These are phyloP conservation scores for Beris chalybata DNA, from an alignment of 2,888 invertebrate species.

Conservation along the genomic window DNA sequence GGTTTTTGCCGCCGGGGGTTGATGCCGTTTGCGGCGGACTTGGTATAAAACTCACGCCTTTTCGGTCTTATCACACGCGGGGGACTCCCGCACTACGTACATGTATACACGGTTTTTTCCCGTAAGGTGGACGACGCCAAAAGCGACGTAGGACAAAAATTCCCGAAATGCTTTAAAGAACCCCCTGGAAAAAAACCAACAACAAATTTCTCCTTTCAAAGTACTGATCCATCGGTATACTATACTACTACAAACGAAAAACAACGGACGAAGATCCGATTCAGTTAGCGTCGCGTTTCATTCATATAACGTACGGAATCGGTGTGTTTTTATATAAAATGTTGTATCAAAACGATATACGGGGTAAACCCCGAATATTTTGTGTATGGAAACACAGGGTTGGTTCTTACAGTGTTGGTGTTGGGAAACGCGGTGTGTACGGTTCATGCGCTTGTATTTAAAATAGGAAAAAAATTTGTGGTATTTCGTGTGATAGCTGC, in stretches of 20 bases:
- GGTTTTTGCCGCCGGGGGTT: too few species aligned
- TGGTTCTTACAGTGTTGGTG: slow-evolving; percentile 18
- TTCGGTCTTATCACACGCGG: slow-evolving; percentile 8
- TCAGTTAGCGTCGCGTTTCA: neutral
- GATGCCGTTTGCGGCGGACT: too few species aligned
- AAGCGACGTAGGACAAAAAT: neutral
- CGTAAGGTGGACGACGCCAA: too few species aligned
- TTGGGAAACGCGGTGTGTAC: slow-evolving; percentile 15
- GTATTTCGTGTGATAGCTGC: slow-evolving; percentile 12
- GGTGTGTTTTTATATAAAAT: slow-evolving; percentile 10
- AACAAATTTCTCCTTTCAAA: slow-evolving; percentile 14
- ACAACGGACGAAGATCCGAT: neutral
- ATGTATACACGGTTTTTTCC: neutral
- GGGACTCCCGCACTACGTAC: neutral
- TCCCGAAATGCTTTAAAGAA: slow-evolving; percentile 12
- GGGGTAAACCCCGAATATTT: slow-evolving; percentile 16
- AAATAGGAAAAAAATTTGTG: slow-evolving; percentile 5
- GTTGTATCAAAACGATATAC: slow-evolving; percentile 11
- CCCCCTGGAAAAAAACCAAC: too few species aligned
- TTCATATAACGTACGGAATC: slow-evolving; percentile 7
- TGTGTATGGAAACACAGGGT: neutral
- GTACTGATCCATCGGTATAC: neutral
- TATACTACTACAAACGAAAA: slow-evolving; percentile 5
- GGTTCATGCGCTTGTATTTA: slow-evolving; percentile 25
- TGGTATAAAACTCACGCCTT: slow-evolving; percentile 21